Evolutionary conservation across 2,113 vertebrate species (phyloP).

Genomic region (Chascanopsetta lugubris): DNA sequence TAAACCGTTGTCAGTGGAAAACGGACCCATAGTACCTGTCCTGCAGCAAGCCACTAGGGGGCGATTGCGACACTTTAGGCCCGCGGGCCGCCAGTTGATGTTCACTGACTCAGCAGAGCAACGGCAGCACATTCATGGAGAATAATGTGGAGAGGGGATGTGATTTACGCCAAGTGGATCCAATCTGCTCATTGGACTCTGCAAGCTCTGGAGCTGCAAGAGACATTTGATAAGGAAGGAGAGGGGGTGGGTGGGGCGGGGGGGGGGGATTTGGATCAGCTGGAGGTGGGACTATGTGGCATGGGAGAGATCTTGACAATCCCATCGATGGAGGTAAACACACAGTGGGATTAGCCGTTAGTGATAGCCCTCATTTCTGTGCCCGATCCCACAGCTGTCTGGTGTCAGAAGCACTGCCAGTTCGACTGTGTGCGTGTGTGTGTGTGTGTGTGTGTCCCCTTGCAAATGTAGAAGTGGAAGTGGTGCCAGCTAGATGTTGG

Average conservation of each 20-base stretch:
- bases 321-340: slow-evolving; percentile 62
- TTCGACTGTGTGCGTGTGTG: slow-evolving; percentile 32
- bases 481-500: slow-evolving; percentile 66
- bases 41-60: no score
- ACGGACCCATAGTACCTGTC: no score
- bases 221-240: slow-evolving; percentile 43
- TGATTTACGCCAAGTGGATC: slow-evolving; percentile 41
- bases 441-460: slow-evolving; percentile 13
- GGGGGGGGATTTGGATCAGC: slow-evolving; percentile 44
- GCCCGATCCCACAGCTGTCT: slow-evolving; percentile 67
- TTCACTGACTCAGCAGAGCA: slow-evolving; percentile 34
- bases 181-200: slow-evolving; percentile 46
- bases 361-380: slow-evolving; percentile 55
- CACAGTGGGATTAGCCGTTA: slow-evolving; percentile 64
- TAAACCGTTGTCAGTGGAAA: no score
- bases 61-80: no score
- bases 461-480: slow-evolving; percentile 29
- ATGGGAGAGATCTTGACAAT: slow-evolving; percentile 51
- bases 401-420: slow-evolving; percentile 68
- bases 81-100: no score
- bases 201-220: slow-evolving; percentile 42
- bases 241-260: background rate
- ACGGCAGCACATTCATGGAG: slow-evolving; percentile 32
- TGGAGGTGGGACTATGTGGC: slow-evolving; percentile 35
- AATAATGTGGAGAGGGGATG: slow-evolving; percentile 7